Evolutionary conservation across 2,113 vertebrate genomes (phyloP).

Genomic region (Ammodytes dubius): DNA sequence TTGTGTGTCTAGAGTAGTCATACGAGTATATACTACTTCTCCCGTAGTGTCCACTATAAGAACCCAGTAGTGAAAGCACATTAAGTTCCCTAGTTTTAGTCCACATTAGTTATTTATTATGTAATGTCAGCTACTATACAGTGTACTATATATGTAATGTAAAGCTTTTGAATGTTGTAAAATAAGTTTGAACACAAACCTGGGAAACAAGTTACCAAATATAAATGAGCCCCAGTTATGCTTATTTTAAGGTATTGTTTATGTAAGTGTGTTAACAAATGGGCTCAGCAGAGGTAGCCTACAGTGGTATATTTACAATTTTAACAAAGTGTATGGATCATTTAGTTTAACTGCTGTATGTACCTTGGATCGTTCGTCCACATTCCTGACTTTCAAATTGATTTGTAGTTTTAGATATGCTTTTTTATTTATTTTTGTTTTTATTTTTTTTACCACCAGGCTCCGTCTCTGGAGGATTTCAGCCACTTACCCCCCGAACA

Average conservation of each 20-base stretch:
- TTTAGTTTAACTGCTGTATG: not conserved
- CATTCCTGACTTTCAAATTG: not conserved
- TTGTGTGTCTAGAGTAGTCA: constrained; percentile 53
- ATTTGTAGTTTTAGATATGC: not conserved
- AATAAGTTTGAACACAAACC: not conserved
- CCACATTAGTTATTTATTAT: too few relatives aligned
- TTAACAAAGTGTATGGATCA: not conserved
- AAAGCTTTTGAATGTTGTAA: not conserved
- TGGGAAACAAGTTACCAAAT: not conserved
- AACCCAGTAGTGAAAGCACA: constrained; percentile 34
- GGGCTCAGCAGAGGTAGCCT: not conserved
- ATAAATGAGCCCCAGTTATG: not conserved
- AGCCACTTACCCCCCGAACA: constrained; percentile 98
- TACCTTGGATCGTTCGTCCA: not conserved
- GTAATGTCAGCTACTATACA: not conserved
- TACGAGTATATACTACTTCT: constrained; percentile 22
- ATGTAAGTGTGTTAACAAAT: not conserved
- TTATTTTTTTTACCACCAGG: constrained; percentile 78
- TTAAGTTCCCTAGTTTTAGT: not conserved
- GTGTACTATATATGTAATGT: not conserved
- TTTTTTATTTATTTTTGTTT: not conserved
- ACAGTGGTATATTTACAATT: not conserved
- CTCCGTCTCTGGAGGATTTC: constrained; percentile 94
- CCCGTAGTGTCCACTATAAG: constrained; percentile 19
- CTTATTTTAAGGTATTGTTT: not conserved